A percentile compares a stretch with the other conserved stretches of the same genome.
These are phyloP conservation scores for Melitaea athalia DNA, from an alignment of 2,888 invertebrate genomes.

Conservation along the genomic window DNA sequence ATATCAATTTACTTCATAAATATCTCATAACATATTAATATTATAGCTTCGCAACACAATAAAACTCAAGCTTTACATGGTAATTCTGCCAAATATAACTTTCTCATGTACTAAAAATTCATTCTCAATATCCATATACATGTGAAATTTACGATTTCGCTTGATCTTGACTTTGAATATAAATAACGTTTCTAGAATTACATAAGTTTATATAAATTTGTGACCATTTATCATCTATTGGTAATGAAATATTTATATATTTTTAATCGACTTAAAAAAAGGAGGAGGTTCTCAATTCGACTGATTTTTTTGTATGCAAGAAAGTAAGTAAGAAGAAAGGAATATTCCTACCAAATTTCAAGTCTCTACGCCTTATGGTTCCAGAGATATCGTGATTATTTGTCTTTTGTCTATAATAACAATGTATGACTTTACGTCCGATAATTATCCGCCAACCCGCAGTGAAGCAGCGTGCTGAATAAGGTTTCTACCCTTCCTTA, in stretches of 20 bases:
- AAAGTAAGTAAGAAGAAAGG: no score
- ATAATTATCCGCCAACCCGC: no score
- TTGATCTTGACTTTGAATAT: constrained; percentile 32
- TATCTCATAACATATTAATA: background rate
- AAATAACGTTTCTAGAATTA: constrained; percentile 11
- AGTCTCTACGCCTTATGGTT: no score
- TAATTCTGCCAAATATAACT: constrained; percentile 2
- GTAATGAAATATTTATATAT: background rate
- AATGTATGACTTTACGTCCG: background rate
- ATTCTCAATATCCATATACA: constrained; percentile 8
- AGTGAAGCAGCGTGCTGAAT: no score
- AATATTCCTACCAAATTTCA: no score
- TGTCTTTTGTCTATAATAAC: no score
- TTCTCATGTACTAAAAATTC: constrained; percentile 6
- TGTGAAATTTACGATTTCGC: constrained; percentile 1
- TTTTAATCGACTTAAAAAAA: background rate
- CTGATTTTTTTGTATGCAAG: no score
- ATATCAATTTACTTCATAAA: background rate
- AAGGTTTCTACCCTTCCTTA: no score
- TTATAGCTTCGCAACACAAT: background rate
- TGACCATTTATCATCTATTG: background rate
- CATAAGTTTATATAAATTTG: background rate
- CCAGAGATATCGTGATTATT: no score
- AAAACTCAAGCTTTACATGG: background rate
- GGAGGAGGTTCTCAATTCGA: no score